phyloP scores from a whole-genome alignment of 2,797 vertebrate genomes.

The Scolopax rusticola region DNA sequence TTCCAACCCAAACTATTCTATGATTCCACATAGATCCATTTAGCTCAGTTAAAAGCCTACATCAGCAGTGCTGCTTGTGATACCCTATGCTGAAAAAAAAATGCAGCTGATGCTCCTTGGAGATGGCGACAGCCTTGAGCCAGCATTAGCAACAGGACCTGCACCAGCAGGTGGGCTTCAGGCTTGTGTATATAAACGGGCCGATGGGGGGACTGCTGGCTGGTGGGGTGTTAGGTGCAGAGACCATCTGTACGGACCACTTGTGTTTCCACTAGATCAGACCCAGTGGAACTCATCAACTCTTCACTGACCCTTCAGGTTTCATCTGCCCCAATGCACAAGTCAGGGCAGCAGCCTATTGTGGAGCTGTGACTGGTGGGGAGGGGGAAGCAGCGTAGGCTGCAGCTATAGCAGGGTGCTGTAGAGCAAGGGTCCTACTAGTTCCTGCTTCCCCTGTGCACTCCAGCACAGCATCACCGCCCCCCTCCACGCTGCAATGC shows the following conservation, averaged over 20 bases:
- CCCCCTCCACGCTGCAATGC: fast-evolving
- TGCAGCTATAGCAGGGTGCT: neutral
- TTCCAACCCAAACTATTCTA: neutral
- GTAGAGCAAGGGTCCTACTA: neutral
- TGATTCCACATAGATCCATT: neutral
- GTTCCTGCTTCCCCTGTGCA: neutral
- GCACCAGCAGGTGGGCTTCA: neutral
- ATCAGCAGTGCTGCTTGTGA: neutral
- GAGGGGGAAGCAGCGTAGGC: neutral
- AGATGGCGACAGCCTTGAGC: neutral
- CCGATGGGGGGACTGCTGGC: neutral
- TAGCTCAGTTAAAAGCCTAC: neutral
- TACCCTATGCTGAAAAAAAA: neutral
- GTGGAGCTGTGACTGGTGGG: neutral
- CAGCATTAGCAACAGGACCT: neutral
- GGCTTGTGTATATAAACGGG: neutral
- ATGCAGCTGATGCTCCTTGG: neutral
- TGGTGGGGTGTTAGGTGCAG: neutral
- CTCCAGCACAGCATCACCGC: neutral
- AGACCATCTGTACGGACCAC: neutral
- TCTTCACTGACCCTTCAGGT: neutral
- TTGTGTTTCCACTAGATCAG: neutral
- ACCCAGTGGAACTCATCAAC: neutral
- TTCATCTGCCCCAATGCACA: neutral
- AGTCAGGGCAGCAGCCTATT: neutral